A percentile compares a stretch with the other conserved stretches of the same genome.
Conservation (phyloP, 1,140 invertebrate genomes). For the Drosophila gunungcola region DNA sequence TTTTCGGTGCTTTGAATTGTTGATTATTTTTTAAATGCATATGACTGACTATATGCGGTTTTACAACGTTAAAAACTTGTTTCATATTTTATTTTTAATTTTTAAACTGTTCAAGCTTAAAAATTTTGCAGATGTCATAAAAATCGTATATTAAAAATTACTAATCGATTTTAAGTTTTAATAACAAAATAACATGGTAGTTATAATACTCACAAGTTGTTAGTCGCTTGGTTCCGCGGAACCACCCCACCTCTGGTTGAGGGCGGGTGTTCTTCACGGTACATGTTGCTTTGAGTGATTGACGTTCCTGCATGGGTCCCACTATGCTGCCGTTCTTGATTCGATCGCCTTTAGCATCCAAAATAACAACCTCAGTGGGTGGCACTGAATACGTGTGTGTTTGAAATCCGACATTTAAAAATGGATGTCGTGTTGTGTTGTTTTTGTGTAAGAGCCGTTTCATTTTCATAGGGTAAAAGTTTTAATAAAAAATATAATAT, state of each 20-base stretch:
- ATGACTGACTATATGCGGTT: too few relatives aligned
- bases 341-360: conserved; percentile 81
- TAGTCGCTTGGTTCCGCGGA: conserved; percentile 70
- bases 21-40: too few relatives aligned
- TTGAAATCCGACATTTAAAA: conserved; percentile 17
- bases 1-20: too few relatives aligned
- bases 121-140: too few relatives aligned
- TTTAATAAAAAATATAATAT: conserved; percentile 10
- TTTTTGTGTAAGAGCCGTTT: conserved; percentile 31
- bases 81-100: too few relatives aligned
- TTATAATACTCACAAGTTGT: conserved; percentile 75
- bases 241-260: conserved; percentile 80
- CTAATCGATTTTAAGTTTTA: too few relatives aligned
- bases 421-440: conserved; percentile 37
- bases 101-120: too few relatives aligned
- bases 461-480: conserved; percentile 60
- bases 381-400: conserved; percentile 67
- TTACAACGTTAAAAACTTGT: too few relatives aligned
- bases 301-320: conserved; percentile 81
- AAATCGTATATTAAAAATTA: too few relatives aligned
- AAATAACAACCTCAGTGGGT: conserved; percentile 79
- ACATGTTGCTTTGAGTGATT: conserved; percentile 74
- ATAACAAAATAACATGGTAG: too few relatives aligned
- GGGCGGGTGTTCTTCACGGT: conserved; percentile 78
- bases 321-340: conserved; percentile 76